Conservation (phyloP, 2,888 invertebrate genomes). For the Thecophora atra region DNA sequence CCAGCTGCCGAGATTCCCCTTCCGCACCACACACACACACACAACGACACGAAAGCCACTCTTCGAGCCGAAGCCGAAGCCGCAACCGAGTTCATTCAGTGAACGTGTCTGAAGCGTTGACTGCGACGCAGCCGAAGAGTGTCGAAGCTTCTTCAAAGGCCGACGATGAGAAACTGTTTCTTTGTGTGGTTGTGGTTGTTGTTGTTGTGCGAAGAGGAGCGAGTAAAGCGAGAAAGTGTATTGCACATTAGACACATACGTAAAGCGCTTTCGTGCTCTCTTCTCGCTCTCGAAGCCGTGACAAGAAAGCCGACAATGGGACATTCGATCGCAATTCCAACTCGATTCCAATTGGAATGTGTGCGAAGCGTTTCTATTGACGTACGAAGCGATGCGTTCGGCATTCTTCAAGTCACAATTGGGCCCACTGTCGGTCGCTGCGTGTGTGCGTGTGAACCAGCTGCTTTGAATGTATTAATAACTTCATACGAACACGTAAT, state of each 20-base stretch:
- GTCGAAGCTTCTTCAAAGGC: background rate
- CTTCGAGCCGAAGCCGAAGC: background rate
- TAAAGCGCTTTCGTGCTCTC: too few species aligned
- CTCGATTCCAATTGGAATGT: too few species aligned
- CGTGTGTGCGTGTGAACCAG: background rate
- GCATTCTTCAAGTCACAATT: background rate
- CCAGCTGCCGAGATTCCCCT: constrained; percentile 45
- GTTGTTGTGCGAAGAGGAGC: background rate
- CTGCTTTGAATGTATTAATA: constrained; percentile 41
- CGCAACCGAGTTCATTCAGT: too few species aligned
- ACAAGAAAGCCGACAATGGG: too few species aligned
- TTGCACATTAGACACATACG: constrained; percentile 49
- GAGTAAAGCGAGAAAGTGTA: constrained; percentile 41
- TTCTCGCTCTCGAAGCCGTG: too few species aligned
- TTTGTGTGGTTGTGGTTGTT: background rate
- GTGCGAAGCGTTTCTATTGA: too few species aligned
- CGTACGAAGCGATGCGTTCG: constrained; percentile 38
- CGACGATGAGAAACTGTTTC: background rate
- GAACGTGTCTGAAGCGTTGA: constrained; percentile 25
- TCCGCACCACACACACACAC: constrained; percentile 9
- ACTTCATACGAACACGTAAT: constrained; percentile 47
- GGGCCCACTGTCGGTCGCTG: background rate
- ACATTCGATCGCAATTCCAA: background rate
- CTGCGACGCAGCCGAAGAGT: constrained; percentile 13
- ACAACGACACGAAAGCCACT: background rate